Evolutionary conservation across 2,797 vertebrate species (phyloP), one percentile per base, ranked within the genome.

Genomic region (Enteromius argenteus): DNA sequence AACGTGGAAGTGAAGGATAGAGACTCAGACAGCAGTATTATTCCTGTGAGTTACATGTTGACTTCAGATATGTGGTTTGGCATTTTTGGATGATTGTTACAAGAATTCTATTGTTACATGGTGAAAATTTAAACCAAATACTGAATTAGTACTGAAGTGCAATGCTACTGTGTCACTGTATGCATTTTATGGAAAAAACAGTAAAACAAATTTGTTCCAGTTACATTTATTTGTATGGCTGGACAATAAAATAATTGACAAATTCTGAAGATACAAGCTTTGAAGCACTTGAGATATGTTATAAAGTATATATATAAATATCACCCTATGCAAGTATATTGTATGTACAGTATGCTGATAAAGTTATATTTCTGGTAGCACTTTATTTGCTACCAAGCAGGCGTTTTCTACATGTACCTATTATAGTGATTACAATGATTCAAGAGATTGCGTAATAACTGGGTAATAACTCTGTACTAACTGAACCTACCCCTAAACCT

Each of bases 11-110:
- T 99, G 90, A 96, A 94, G 14, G 96, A 97, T 88, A 95, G 93
- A 90, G 98, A 99, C 86, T 91, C 97, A 30, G 98, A 99, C 93
- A 99, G 97, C 94, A 98, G 98, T 88, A n/a, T 94, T 73, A 92
- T 99, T 91, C 91, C 96, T 80, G 98, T 99, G 10, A 79, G 76
- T 79, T 62, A 35, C 10, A 35, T 66, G 17, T 27, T 17, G 51
- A 51, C 5, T 73, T 69, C 13, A 23, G 15, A 42, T 44, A 44
- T 44, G 13, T 8, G n/a, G 19, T 39, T 4, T 32, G 23, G 4
- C 15, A 21, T 32, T 73, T 32, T 30, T 51, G 27, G 27, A 32
- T 17, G 9, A 51, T 30, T 39, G 39, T 39, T 39, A 39, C 39
- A 39, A 39, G 8, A 19, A 5, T 19, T 35, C 17, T 35, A 21